A percentile compares a stretch with the other conserved stretches of the same genome.
phyloP scores from a whole-genome alignment of 2,797 vertebrate species.

The Pangasius mekongensis region DNA sequence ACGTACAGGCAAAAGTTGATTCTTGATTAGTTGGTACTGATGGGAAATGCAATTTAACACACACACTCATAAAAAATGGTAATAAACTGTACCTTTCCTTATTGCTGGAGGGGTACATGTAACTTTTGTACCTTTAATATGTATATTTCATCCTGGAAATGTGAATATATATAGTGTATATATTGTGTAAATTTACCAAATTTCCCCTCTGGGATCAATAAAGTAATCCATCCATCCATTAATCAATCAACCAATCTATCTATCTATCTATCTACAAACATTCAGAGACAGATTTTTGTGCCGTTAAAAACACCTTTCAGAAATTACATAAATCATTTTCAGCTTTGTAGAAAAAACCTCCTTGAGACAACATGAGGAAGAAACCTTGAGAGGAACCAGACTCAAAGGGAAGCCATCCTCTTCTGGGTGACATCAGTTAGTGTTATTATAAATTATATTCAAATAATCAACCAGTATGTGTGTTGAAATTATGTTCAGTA shows the following conservation, averaged over 20 bases:
- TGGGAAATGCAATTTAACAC: background rate
- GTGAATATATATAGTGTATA: background rate
- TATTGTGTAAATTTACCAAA: background rate
- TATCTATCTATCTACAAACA: background rate
- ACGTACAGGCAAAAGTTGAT: background rate
- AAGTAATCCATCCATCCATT: background rate
- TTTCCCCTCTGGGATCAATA: background rate
- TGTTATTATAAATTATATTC: background rate
- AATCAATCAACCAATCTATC: background rate
- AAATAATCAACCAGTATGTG: background rate
- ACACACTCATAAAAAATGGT: background rate
- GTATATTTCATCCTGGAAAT: background rate
- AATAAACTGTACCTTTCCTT: background rate
- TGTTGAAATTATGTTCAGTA: background rate
- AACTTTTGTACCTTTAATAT: background rate
- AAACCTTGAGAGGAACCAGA: background rate
- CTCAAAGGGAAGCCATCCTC: background rate
- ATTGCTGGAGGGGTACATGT: background rate
- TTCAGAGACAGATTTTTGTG: background rate
- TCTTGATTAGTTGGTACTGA: background rate
- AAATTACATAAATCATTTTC: background rate
- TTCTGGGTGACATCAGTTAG: background rate
- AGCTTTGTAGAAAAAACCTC: background rate
- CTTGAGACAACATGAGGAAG: too few species aligned
- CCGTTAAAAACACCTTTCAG: background rate